A percentile compares a stretch with the other conserved stretches of the same genome.
Conservation (phyloP, 2,113 vertebrate species). For the Notothenia rossii region DNA sequence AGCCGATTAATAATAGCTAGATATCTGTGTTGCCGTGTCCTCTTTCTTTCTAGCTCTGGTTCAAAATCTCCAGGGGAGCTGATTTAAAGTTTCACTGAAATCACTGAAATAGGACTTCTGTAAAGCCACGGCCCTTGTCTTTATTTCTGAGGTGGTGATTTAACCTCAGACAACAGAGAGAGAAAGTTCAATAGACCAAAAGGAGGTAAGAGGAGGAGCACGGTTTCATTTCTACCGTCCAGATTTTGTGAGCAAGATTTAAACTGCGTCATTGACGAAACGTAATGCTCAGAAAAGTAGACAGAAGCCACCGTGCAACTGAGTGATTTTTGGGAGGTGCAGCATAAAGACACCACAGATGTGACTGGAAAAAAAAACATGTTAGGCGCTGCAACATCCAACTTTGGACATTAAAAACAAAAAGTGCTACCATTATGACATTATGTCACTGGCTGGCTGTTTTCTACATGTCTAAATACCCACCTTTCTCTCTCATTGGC, state of each 20-base stretch:
- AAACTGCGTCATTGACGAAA: constrained; percentile 18
- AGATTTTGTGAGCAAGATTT: neutral
- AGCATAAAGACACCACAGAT: constrained; percentile 4
- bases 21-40: constrained; percentile 74
- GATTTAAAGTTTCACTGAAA: constrained; percentile 53
- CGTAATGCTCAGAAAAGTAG: neutral
- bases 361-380: neutral
- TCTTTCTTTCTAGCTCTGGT: constrained; percentile 64
- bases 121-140: neutral
- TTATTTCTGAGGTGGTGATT: neutral
- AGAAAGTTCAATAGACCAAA: no score
- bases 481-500: constrained; percentile 20
- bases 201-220: neutral
- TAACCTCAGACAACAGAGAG: no score
- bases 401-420: constrained; percentile 1
- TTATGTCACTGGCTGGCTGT: neutral
- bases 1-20: constrained; percentile 68
- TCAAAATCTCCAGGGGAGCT: constrained; percentile 63
- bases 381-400: neutral
- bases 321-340: constrained; percentile 9
- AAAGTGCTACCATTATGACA: neutral
- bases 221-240: neutral
- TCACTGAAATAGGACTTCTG: constrained; percentile 34
- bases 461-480: constrained; percentile 5
- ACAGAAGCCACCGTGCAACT: constrained; percentile 11